These are phyloP conservation scores for Apocrypta bakeri DNA, from an alignment of 1,140 invertebrate species.

Conservation along the genomic window DNA sequence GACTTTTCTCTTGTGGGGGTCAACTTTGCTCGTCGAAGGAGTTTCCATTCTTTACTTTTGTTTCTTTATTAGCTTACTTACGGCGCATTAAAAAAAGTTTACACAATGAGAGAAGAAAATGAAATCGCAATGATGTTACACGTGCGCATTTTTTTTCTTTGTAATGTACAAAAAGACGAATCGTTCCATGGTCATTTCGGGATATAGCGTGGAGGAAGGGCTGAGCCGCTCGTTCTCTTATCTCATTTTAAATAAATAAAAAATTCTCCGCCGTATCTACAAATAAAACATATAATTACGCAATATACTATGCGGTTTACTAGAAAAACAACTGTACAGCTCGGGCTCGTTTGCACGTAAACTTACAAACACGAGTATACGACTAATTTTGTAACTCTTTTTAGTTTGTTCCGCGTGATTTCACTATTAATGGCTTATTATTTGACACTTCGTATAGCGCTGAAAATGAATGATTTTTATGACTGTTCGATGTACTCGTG, in stretches of 20 bases:
- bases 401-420: neutral
- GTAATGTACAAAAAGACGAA: constrained; percentile 60
- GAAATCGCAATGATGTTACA: constrained; percentile 1
- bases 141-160: constrained; percentile 49
- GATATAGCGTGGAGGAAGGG: constrained; percentile 18
- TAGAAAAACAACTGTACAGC: constrained; percentile 45
- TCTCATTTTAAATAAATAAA: constrained; percentile 42
- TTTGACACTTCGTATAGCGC: constrained; percentile 38
- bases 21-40: constrained; percentile 4
- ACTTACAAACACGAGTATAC: constrained; percentile 42
- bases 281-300: constrained; percentile 38
- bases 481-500: neutral
- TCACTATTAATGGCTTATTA: constrained; percentile 19
- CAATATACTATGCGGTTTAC: constrained; percentile 29
- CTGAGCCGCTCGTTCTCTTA: constrained; percentile 7
- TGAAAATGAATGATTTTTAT: constrained; percentile 20
- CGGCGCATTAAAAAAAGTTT: constrained; percentile 1
- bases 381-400: constrained; percentile 44
- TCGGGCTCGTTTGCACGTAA: constrained; percentile 33
- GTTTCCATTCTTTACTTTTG: neutral
- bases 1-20: constrained; percentile 24
- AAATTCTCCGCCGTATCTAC: constrained; percentile 39
- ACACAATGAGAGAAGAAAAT: constrained; percentile 21
- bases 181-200: constrained; percentile 54
- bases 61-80: constrained; percentile 8